These are phyloP conservation scores for Metalampra italica DNA, from an alignment of 2,888 invertebrate genomes.

Conservation along the genomic window DNA sequence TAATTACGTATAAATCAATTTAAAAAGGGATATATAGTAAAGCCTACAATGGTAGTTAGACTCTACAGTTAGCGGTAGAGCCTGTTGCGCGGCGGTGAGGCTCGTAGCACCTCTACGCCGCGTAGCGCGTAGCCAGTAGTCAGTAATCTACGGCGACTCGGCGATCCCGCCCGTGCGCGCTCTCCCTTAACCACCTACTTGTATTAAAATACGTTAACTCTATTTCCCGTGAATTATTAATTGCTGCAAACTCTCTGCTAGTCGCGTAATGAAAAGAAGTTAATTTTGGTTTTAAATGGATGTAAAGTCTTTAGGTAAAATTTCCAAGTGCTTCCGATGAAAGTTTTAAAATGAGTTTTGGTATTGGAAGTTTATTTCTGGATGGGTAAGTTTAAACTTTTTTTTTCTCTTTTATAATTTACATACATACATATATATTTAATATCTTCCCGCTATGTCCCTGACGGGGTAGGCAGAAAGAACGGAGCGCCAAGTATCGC, in stretches of 20 bases:
- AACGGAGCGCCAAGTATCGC: too few species aligned
- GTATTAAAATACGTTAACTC: conserved; percentile 31
- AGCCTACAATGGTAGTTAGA: too few species aligned
- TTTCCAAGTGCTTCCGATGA: not conserved
- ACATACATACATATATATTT: too few species aligned
- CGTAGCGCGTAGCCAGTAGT: conserved; percentile 59
- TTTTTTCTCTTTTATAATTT: not conserved
- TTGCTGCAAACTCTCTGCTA: too few species aligned
- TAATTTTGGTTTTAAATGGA: too few species aligned
- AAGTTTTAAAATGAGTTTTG: not conserved
- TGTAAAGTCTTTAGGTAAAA: not conserved
- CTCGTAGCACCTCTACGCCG: conserved; percentile 27
- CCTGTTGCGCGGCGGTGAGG: conserved; percentile 60
- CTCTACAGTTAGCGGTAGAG: conserved; percentile 17
- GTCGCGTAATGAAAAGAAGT: too few species aligned
- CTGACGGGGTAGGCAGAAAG: too few species aligned
- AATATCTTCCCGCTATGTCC: too few species aligned
- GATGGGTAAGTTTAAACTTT: not conserved
- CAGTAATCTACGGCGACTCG: conserved; percentile 61
- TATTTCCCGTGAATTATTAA: too few species aligned
- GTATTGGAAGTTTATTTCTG: too few species aligned
- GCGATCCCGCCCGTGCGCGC: conserved; percentile 58
- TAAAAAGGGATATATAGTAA: too few species aligned
- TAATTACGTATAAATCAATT: too few species aligned
- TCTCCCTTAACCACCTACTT: conserved; percentile 45